These are phyloP conservation scores for Prorops nasuta DNA, from an alignment of 1,140 invertebrate species.

Conservation along the genomic window DNA sequence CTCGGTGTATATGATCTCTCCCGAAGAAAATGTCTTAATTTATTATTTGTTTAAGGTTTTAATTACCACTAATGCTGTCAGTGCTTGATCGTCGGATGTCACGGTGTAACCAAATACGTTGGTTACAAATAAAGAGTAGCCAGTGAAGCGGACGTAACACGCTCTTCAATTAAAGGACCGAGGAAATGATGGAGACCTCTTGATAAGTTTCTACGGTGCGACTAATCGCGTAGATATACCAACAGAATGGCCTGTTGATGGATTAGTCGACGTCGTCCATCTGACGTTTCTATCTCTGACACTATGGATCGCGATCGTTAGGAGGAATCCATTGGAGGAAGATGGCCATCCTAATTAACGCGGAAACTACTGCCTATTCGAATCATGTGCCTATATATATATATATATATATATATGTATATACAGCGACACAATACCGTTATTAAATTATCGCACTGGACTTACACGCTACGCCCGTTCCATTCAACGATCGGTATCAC, in stretches of 20 bases:
- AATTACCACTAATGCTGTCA: too few relatives aligned
- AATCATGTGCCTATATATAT: too few relatives aligned
- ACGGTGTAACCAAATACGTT: too few relatives aligned
- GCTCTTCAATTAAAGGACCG: slow-evolving; percentile 23
- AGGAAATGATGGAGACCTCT: slow-evolving; percentile 8
- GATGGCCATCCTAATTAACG: slow-evolving; percentile 37
- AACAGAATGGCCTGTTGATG: slow-evolving; percentile 16
- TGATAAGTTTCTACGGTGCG: slow-evolving; percentile 14
- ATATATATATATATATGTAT: too few relatives aligned
- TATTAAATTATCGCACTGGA: slow-evolving; percentile 26
- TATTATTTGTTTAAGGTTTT: too few relatives aligned
- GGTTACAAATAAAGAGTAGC: too few relatives aligned
- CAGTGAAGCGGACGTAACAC: slow-evolving; percentile 15
- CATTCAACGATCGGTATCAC: too few relatives aligned
- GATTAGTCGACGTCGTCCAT: slow-evolving; percentile 24
- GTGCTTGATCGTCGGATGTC: too few relatives aligned
- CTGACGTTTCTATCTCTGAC: slow-evolving; percentile 36
- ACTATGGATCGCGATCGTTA: slow-evolving; percentile 22
- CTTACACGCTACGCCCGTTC: too few relatives aligned
- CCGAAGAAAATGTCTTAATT: too few relatives aligned
- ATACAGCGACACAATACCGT: slow-evolving; percentile 10
- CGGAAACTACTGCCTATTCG: slow-evolving; percentile 14
- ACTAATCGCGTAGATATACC: slow-evolving; percentile 16
- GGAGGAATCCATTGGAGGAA: slow-evolving; percentile 19
- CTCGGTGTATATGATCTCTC: too few relatives aligned